Conservation (phyloP, 2,113 vertebrate species). For the Ovibos moschatus region DNA sequence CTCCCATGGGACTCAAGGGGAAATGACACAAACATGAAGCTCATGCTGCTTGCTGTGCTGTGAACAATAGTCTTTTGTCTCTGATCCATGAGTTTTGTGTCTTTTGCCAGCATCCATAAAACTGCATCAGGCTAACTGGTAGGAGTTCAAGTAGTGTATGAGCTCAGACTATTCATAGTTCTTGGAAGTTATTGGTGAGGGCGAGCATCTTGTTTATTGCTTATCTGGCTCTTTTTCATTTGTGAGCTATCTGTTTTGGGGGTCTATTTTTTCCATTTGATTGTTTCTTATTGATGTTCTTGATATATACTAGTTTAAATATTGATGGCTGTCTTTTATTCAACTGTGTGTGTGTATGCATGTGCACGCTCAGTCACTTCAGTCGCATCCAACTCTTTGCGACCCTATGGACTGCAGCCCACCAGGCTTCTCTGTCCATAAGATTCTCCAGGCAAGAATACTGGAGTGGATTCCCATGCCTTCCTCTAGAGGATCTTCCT, state of each 20-base stretch:
- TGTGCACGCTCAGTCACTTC: fast-evolving
- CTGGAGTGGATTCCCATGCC: not conserved
- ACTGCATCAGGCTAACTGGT: not conserved
- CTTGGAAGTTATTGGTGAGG: not conserved
- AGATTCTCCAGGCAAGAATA: not conserved
- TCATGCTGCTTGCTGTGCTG: not conserved
- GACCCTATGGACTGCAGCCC: not conserved
- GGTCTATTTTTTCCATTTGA: not conserved
- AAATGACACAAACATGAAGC: not conserved
- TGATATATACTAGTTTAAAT: not conserved
- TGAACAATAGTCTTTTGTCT: not conserved
- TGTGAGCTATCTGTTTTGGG: not conserved
- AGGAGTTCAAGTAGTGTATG: not conserved
- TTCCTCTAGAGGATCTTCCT: not conserved
- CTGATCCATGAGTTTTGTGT: not conserved
- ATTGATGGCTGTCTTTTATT: not conserved
- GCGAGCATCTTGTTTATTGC: not conserved
- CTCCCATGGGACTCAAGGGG: not conserved
- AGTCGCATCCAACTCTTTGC: not conserved
- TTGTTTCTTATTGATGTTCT: not conserved
- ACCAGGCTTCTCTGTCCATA: not conserved
- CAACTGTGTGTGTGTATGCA: not conserved
- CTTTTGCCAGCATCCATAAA: not conserved
- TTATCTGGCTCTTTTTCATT: not conserved
- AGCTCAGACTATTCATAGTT: not conserved